Base-by-base conservation (phyloP, 2,113 vertebrate genomes). In the Clarias macrocephalus region DNA sequence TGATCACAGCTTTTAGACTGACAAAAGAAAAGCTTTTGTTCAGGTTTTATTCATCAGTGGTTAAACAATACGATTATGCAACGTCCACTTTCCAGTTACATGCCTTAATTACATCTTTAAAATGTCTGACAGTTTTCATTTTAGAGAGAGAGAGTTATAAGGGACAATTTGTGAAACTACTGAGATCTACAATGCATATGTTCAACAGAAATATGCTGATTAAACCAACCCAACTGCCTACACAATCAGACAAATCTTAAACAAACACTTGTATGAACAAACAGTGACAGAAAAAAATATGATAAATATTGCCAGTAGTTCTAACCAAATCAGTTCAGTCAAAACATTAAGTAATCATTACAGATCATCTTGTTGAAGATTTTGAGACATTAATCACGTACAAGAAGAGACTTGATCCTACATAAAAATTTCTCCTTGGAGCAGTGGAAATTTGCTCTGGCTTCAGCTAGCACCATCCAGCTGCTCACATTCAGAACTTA, bases 361-460 rank as follows among this genome's bases (percentile, higher is more conserved):
- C 23, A 68, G 68, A 84, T 28, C 19, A n/a, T 54, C 70, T 63
- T 72, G 59, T 59, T 23, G 28, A 84, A 70, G 65, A 82, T 16
- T 80, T 60, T 4, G 52, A 48, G 62, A 57, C 28, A 33, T 48
- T 85, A 75, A 57, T 60, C 25, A 28, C 56, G 33, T 11, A 81
- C 57, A 30, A 65, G 30, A 42, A 82, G 48, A 72, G 42, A 66
- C 81, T 42, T 81, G 82, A 89, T 79, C n/a, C 79, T 48, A 33
- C 2, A 15, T 25, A 66, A 80, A 57, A 19, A 56, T n/a, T 70
- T 85, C 33, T 48, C 68, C 52, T 11, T 30, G 63, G 19, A 59
- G 56, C 82, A 82, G 30, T 89, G 83, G 79, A 87, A 87, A 87
- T 82, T 87, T 89, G 82, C 83, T 76, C 70, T 82, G 83, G 82